phyloP scores from a whole-genome alignment of 2,113 vertebrate genomes.

The Pachyramphus minor region DNA sequence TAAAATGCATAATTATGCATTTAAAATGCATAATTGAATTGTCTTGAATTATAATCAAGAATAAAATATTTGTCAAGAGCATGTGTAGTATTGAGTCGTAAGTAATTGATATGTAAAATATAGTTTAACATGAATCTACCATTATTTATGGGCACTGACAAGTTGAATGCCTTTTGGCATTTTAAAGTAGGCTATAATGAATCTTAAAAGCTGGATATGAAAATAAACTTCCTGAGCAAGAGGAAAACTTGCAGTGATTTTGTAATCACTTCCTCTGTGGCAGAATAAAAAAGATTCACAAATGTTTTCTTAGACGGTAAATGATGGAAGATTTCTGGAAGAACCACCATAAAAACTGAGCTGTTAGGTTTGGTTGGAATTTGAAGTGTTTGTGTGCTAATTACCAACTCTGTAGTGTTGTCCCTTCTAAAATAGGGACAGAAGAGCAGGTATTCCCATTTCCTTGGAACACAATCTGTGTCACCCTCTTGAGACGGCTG shows the following conservation, averaged over 20 bases:
- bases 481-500: background rate
- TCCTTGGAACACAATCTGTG: background rate
- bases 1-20: conserved; percentile 18
- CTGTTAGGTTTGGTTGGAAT: background rate
- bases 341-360: background rate
- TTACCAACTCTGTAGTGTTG: background rate
- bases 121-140: background rate
- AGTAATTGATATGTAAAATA: conserved; percentile 53
- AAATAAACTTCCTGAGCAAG: background rate
- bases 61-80: conserved; percentile 35
- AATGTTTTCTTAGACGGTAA: background rate
- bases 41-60: conserved; percentile 7
- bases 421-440: background rate
- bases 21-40: conserved; percentile 32
- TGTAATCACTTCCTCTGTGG: background rate
- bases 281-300: background rate
- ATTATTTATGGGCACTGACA: conserved; percentile 37
- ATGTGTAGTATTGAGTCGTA: background rate
- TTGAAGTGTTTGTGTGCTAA: background rate
- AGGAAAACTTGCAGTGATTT: background rate
- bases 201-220: background rate
- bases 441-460: background rate
- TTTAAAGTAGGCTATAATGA: background rate
- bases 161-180: conserved; percentile 16
- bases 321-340: background rate